Evolutionary conservation across 2,797 vertebrate species (phyloP).

Genomic region (Aotus griseimembra): DNA sequence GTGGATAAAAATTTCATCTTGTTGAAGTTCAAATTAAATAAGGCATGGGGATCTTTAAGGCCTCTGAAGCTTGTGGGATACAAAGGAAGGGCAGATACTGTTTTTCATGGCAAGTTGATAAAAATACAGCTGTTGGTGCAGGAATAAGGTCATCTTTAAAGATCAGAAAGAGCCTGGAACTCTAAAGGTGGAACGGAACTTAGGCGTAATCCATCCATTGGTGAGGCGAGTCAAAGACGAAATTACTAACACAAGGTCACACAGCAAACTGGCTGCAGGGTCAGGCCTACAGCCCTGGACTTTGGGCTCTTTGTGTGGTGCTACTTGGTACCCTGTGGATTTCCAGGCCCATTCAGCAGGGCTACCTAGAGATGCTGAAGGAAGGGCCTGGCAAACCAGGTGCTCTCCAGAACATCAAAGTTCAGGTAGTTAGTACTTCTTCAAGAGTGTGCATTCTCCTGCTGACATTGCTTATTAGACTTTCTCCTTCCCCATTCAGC

Average conservation of each 20-base stretch:
- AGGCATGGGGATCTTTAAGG: background rate
- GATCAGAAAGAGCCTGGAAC: background rate
- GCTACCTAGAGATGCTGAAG: background rate
- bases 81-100: background rate
- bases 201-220: background rate
- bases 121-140: background rate
- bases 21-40: conserved; percentile 49
- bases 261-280: background rate
- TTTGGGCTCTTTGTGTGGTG: background rate
- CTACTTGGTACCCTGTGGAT: background rate
- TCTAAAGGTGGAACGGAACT: background rate
- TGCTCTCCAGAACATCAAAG: background rate
- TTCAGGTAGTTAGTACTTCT: background rate
- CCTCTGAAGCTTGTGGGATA: background rate
- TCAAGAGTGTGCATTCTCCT: background rate
- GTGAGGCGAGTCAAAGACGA: background rate
- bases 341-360: background rate
- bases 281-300: background rate
- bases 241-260: background rate
- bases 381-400: background rate
- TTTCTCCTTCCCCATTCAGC: background rate
- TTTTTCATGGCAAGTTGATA: background rate
- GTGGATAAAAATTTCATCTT: background rate
- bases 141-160: background rate
- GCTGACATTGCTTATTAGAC: fast-evolving